Conservation (phyloP, 2,797 vertebrate species). For the Crocodylus rhombifer region DNA sequence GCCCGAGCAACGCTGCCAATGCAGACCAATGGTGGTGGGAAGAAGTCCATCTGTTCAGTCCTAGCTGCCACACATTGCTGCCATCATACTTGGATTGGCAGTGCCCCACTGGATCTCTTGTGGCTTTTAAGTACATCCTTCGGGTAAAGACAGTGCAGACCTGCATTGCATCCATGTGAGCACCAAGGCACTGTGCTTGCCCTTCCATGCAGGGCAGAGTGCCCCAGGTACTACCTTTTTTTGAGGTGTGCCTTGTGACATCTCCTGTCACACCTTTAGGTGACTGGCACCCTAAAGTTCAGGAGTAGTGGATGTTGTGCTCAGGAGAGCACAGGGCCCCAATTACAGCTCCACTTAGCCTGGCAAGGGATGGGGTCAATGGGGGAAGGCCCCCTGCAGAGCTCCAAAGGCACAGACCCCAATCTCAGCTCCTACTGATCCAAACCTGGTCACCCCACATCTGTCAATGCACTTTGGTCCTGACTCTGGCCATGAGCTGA, state of each 20-base stretch:
- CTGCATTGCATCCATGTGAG: not conserved
- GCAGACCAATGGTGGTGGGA: not conserved
- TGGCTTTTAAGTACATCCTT: not conserved
- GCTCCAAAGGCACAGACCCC: no score
- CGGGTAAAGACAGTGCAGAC: not conserved
- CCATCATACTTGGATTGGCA: not conserved
- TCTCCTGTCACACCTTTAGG: not conserved
- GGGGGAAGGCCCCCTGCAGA: no score
- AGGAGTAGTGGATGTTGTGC: not conserved
- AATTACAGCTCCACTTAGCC: no score
- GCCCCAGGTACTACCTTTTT: not conserved
- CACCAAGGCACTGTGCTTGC: not conserved
- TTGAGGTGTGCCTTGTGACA: not conserved
- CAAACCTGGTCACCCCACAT: no score
- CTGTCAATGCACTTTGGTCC: no score
- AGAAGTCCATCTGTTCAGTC: not conserved
- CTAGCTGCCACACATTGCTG: not conserved
- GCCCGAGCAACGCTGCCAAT: not conserved
- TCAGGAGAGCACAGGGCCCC: no score
- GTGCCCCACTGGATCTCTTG: not conserved
- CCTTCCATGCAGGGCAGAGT: not conserved
- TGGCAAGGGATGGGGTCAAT: no score
- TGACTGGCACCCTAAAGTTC: not conserved
- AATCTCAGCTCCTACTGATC: no score
- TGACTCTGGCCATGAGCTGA: no score